A percentile compares a stretch with the other conserved stretches of the same genome.
phyloP scores from a whole-genome alignment of 2,113 vertebrate genomes.

The Colaptes auratus region DNA sequence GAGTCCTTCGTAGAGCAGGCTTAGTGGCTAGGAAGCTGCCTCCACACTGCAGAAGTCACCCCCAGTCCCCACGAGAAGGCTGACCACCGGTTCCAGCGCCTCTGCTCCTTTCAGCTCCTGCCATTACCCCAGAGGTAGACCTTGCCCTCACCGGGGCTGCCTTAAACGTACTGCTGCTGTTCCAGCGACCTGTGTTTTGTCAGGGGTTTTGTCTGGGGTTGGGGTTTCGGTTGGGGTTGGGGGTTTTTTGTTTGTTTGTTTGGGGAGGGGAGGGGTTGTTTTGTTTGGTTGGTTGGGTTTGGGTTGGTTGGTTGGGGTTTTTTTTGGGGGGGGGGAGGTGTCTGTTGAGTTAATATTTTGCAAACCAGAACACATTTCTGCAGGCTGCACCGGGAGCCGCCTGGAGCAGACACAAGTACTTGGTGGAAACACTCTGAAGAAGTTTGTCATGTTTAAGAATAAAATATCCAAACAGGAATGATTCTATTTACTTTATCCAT shows the following conservation, averaged over 20 bases:
- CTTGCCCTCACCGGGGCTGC: background rate
- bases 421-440: slow-evolving; percentile 38
- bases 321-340: background rate
- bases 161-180: slow-evolving; percentile 51
- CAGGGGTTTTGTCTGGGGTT: background rate
- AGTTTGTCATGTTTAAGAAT: slow-evolving; percentile 62
- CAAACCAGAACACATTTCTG: slow-evolving; percentile 46
- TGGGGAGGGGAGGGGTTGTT: too few relatives aligned
- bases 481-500: background rate
- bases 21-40: slow-evolving; percentile 16
- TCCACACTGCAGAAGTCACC: background rate
- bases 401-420: slow-evolving; percentile 39
- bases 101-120: slow-evolving; percentile 43
- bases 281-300: background rate
- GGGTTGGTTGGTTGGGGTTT: background rate
- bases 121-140: slow-evolving; percentile 14
- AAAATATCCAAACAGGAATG: slow-evolving; percentile 54
- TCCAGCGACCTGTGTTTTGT: background rate
- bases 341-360: slow-evolving; percentile 40
- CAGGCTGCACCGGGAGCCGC: slow-evolving; percentile 33
- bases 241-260: background rate
- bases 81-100: background rate
- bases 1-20: background rate
- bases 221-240: background rate
- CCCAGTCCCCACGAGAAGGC: background rate